These are phyloP conservation scores for Macropus fuliginosus DNA, from an alignment of 2,797 vertebrate genomes.

Conservation along the genomic window DNA sequence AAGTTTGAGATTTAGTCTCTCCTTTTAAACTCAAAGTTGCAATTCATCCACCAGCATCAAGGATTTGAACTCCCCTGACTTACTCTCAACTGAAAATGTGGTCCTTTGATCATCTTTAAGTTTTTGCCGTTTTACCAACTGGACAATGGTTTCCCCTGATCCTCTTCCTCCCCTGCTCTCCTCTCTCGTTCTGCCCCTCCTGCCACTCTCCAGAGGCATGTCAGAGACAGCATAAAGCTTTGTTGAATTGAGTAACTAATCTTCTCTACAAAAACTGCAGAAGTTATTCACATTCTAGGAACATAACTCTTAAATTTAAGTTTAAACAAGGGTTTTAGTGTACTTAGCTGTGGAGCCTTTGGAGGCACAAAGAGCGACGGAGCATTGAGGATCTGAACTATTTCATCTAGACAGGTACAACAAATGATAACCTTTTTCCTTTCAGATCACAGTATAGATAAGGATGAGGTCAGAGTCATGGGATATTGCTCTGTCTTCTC, in stretches of 20 bases:
- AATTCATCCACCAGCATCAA: not conserved
- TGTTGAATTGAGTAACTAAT: not conserved
- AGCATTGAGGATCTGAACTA: not conserved
- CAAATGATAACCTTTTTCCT: not conserved
- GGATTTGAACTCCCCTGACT: not conserved
- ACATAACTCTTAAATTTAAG: not conserved
- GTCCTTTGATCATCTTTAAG: not conserved
- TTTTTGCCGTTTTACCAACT: not conserved
- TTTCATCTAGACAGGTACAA: not conserved
- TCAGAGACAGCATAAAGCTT: not conserved
- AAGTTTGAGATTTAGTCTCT: not conserved
- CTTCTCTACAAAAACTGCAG: not conserved
- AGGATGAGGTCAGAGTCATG: not conserved
- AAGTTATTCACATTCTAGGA: not conserved
- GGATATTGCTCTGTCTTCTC: conserved; percentile 41
- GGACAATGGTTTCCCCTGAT: conserved; percentile 29
- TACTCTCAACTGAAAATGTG: not conserved
- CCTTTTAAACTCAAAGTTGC: not conserved
- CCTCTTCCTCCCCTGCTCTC: not conserved
- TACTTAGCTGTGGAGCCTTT: not conserved
- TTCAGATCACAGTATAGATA: not conserved
- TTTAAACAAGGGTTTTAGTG: not conserved
- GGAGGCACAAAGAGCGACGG: not conserved
- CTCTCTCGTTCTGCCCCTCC: not conserved
- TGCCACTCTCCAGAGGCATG: not conserved